Evolutionary conservation across 2,797 vertebrate genomes (phyloP).

Genomic region (Crax fasciolata): DNA sequence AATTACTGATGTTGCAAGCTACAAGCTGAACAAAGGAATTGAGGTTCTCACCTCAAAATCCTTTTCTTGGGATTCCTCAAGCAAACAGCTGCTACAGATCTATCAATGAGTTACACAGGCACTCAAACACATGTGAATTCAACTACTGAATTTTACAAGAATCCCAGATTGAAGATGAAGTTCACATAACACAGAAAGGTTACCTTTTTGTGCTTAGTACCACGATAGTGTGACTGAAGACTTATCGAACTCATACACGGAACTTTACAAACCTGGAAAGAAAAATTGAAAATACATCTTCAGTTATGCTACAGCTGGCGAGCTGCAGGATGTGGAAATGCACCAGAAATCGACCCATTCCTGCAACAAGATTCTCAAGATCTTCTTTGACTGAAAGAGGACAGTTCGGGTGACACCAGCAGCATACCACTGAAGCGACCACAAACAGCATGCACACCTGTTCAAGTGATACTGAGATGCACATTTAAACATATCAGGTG

Average conservation of each 20-base stretch:
- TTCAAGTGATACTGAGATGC: neutral
- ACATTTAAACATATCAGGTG: neutral
- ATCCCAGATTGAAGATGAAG: neutral
- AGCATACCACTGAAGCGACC: neutral
- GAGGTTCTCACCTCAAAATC: neutral
- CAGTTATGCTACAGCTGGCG: neutral
- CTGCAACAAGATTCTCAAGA: neutral
- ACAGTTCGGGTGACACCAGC: neutral
- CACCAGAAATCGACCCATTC: fast-evolving
- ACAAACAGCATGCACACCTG: neutral
- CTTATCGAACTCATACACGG: constrained; percentile 43
- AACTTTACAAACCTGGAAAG: constrained; percentile 65
- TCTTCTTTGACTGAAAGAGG: neutral
- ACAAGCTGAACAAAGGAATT: neutral
- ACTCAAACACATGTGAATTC: neutral
- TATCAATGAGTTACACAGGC: neutral
- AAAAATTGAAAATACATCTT: constrained; percentile 29
- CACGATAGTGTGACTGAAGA: constrained; percentile 68
- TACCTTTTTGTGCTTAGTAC: constrained; percentile 74
- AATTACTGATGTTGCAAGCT: neutral
- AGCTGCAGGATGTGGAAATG: neutral
- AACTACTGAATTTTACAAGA: neutral
- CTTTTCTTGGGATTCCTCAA: neutral
- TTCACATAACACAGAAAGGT: neutral
- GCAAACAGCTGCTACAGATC: neutral